These are phyloP conservation scores for Onthophagus taurus DNA, from an alignment of 1,140 invertebrate species.

Conservation along the genomic window DNA sequence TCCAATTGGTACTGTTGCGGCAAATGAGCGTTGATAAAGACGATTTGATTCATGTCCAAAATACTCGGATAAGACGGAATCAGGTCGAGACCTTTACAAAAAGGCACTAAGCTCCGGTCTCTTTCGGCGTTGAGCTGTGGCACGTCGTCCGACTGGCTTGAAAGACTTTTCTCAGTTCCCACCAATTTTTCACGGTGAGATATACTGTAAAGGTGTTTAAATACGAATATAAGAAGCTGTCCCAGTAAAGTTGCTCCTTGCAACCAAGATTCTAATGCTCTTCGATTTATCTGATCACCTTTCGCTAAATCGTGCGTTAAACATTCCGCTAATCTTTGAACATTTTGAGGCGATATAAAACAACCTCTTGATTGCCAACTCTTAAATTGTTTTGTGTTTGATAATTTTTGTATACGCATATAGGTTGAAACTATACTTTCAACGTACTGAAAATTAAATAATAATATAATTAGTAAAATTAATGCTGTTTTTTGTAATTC, in stretches of 20 bases:
- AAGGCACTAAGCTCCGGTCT: slow-evolving; percentile 44
- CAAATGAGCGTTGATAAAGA: slow-evolving; percentile 67
- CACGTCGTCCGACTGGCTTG: too few species aligned
- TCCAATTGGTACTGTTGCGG: slow-evolving; percentile 60
- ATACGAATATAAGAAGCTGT: slow-evolving; percentile 34
- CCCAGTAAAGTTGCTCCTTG: slow-evolving; percentile 32
- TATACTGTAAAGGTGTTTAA: slow-evolving; percentile 35
- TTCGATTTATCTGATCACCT: slow-evolving; percentile 26
- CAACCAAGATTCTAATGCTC: slow-evolving; percentile 32
- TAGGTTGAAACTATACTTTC: slow-evolving; percentile 49
- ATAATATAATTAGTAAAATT: too few species aligned
- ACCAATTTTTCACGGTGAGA: slow-evolving; percentile 29
- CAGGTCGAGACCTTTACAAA: slow-evolving; percentile 50
- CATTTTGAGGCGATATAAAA: slow-evolving; percentile 33
- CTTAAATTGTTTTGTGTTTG: slow-evolving; percentile 34
- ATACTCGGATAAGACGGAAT: slow-evolving; percentile 69
- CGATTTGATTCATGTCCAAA: slow-evolving; percentile 63
- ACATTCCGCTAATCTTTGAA: slow-evolving; percentile 35
- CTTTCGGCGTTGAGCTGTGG: slow-evolving; percentile 24
- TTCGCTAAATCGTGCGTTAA: slow-evolving; percentile 31
- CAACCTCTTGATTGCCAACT: slow-evolving; percentile 34
- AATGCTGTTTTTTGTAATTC: too few species aligned
- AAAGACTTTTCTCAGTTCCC: slow-evolving; percentile 9
- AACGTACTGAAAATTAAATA: slow-evolving; percentile 47
- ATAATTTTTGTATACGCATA: slow-evolving; percentile 45